Evolutionary conservation across 2,113 vertebrate genomes (phyloP), one percentile per base, ranked within the genome.

Genomic region (Monopterus albus): DNA sequence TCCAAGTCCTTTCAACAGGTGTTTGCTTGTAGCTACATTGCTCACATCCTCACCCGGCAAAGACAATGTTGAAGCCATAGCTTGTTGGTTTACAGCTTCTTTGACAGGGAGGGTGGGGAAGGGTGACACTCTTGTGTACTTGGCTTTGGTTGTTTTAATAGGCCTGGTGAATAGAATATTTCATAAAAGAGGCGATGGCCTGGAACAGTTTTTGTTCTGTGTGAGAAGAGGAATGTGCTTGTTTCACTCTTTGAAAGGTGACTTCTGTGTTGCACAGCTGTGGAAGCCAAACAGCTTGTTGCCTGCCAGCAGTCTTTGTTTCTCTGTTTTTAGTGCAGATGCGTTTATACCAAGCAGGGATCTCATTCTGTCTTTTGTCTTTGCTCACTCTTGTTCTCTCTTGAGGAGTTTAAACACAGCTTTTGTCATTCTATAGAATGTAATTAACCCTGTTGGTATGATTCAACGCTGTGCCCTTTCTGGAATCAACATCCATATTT

Each of bases 221-320:
- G 65, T 46, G n/a, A 72, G 82, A 43, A 56, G 65, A 87, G 91
- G 91, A 93, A 93, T 93, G 90, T 65, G 65, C 78, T 72, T 63
- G 74, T 78, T 80, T 83, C 67, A 71, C 60, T 78, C 82, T 88
- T 57, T 92, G 78, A 92, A 92, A 91, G 84, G 87, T 93, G 91
- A 86, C 84, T 90, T 79, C 61, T 88, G 81, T 85, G 79, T 59
- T 71, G 62, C 47, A 47, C 38, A 68, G 84, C 86, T 64, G 71
- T 36, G 10, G 81, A 72, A 40, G 86, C 86, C 85, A 86, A 81
- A 72, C 78, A 75, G 56, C 81, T 82, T 88, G 87, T 87, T 90
- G 89, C 91, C 84, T 88, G 84, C 84, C 81, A 88, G 87, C 83
- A 68, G 73, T 86, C 88, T 91, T 92, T 92, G 86, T 93, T 85